Evolutionary conservation across 1,140 invertebrate genomes (phyloP).

Genomic region (Venturia canescens): DNA sequence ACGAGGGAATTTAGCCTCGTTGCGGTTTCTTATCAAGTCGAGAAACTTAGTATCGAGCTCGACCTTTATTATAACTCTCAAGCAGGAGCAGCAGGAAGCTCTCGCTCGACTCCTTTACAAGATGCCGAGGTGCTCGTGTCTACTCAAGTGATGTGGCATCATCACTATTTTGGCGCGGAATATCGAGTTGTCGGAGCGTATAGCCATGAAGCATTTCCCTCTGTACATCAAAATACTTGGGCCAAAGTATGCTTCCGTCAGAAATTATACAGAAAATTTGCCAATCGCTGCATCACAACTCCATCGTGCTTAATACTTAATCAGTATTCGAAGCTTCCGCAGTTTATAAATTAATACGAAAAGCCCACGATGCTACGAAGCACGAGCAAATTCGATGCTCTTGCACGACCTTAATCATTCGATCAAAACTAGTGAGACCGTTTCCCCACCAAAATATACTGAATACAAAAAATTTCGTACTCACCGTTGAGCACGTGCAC

Average conservation of each 20-base stretch:
- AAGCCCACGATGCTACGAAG: background rate
- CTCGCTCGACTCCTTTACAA: background rate
- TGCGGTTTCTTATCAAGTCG: background rate
- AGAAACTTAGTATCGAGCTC: background rate
- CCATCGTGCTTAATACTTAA: background rate
- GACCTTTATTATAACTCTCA: background rate
- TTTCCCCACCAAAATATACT: no score
- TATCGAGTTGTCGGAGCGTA: background rate
- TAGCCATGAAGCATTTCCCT: background rate
- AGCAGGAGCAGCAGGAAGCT: no score
- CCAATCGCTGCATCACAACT: background rate
- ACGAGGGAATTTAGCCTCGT: background rate
- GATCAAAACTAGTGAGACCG: no score
- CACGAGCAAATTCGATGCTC: no score
- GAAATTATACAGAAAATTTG: background rate
- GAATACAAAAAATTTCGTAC: constrained; percentile 46
- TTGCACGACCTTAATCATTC: no score
- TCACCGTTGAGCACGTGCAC: constrained; percentile 78
- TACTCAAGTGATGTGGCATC: background rate
- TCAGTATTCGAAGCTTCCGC: background rate
- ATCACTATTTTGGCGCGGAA: background rate
- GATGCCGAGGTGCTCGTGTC: background rate
- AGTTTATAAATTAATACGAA: background rate
- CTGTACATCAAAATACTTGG: background rate
- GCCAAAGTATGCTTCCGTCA: background rate